phyloP scores from a whole-genome alignment of 2,888 invertebrate genomes.

The Drosophila paranaensis region DNA sequence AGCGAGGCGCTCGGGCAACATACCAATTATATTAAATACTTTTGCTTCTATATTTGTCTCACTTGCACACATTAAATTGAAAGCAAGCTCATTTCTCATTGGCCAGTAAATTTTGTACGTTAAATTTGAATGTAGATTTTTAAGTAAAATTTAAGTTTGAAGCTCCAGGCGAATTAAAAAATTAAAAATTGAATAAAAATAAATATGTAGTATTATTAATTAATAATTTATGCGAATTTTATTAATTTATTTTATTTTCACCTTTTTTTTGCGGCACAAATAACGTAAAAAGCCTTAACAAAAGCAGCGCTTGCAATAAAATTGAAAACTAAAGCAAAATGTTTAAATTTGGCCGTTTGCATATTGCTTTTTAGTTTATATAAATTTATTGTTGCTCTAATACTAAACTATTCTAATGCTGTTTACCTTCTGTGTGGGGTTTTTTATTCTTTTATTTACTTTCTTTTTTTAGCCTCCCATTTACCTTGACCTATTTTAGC shows the following conservation, averaged over 20 bases:
- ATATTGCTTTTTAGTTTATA: background rate
- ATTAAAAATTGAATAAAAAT: background rate
- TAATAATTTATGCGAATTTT: background rate
- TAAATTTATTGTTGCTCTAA: slow-evolving; percentile 12
- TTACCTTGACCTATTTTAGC: slow-evolving; percentile 48
- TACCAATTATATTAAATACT: background rate
- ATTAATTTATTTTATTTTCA: background rate
- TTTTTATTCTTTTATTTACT: slow-evolving; percentile 15
- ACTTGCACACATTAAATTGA: slow-evolving; percentile 1
- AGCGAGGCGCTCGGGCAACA: rapidly evolving
- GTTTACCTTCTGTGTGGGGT: slow-evolving; percentile 21
- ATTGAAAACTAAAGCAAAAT: background rate
- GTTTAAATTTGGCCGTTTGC: slow-evolving; percentile 13
- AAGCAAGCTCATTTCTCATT: background rate
- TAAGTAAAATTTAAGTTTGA: background rate
- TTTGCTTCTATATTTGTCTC: slow-evolving; percentile 11
- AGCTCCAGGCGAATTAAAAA: background rate
- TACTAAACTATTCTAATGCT: slow-evolving; percentile 35
- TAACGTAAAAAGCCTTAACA: slow-evolving; percentile 8
- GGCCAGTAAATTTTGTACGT: background rate
- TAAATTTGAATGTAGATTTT: background rate
- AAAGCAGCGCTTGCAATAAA: background rate
- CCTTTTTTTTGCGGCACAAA: slow-evolving; percentile 4
- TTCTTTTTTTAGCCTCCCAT: slow-evolving; percentile 12
- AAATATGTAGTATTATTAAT: background rate